Percentiles rank a stretch among this genome's conserved stretches.
These are phyloP conservation scores for Haemorhous mexicanus DNA, from an alignment of 2,113 vertebrate genomes.

Conservation along the genomic window DNA sequence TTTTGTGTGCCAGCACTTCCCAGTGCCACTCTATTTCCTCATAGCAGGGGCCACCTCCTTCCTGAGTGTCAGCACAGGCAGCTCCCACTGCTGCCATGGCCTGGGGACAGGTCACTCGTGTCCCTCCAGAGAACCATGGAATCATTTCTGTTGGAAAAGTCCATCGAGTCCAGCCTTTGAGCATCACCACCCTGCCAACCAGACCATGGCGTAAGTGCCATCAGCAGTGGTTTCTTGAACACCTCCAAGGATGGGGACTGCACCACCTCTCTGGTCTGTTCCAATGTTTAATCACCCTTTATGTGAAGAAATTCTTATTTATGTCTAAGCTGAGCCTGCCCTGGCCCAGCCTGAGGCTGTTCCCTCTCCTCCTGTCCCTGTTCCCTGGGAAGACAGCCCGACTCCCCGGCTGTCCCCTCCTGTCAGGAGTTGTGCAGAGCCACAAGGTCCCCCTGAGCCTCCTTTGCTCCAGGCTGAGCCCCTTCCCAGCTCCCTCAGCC, in stretches of 20 bases:
- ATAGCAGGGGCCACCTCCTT: not conserved
- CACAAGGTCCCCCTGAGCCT: not conserved
- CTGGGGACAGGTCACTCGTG: accelerated
- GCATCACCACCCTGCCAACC: not conserved
- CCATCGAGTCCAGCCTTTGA: accelerated
- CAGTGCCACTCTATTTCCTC: not conserved
- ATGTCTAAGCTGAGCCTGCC: accelerated
- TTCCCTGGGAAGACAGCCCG: not conserved
- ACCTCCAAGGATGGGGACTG: not conserved
- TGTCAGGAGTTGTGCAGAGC: not conserved
- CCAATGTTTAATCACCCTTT: no score
- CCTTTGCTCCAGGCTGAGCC: not conserved
- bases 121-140: not conserved
- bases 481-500: not conserved
- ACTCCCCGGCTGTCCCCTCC: accelerated
- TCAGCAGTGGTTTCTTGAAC: not conserved
- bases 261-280: not conserved
- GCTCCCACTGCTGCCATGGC: accelerated
- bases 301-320: accelerated
- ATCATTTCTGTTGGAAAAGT: accelerated
- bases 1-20: not conserved
- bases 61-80: not conserved
- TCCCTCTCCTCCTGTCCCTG: not conserved
- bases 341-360: not conserved
- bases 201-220: no score